Evolutionary conservation across 2,113 vertebrate genomes (phyloP).

Genomic region (Paraplagusia blochii): DNA sequence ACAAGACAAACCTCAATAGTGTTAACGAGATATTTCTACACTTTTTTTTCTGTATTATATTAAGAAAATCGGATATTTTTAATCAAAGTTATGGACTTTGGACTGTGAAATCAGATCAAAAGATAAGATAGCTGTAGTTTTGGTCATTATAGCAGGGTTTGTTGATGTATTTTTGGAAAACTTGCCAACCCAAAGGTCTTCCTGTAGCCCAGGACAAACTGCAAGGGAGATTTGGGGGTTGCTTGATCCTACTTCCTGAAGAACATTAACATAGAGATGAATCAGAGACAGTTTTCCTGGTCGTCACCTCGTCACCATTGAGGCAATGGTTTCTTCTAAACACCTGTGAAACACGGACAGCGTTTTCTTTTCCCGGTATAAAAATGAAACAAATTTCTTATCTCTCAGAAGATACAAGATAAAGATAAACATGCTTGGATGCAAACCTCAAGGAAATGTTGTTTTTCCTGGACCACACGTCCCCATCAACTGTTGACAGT

Average conservation of each 20-base stretch:
- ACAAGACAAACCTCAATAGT: too few species aligned
- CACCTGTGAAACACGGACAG: conserved; percentile 5
- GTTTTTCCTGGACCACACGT: conserved; percentile 11
- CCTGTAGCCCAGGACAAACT: conserved; percentile 40
- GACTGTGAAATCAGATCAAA: too few species aligned
- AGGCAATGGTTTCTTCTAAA: conserved; percentile 20
- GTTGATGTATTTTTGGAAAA: too few species aligned
- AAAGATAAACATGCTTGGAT: conserved; percentile 28
- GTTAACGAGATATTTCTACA: too few species aligned
- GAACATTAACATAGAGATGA: conserved; percentile 33
- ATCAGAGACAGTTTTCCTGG: conserved; percentile 29
- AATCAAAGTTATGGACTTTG: too few species aligned
- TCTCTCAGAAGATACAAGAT: not conserved
- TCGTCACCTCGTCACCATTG: conserved; percentile 27
- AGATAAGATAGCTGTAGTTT: too few species aligned
- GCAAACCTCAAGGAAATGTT: conserved; percentile 31
- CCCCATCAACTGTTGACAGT: conserved; percentile 28
- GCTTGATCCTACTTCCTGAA: conserved; percentile 61
- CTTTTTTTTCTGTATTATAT: too few species aligned
- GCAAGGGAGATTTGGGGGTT: conserved; percentile 32
- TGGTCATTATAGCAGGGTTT: too few species aligned
- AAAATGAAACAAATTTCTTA: too few species aligned
- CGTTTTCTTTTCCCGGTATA: conserved; percentile 3
- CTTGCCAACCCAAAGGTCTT: conserved; percentile 24
- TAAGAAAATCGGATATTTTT: too few species aligned